Evolutionary conservation across 2,113 vertebrate genomes (phyloP).

Genomic region (Anas platyrhynchos): DNA sequence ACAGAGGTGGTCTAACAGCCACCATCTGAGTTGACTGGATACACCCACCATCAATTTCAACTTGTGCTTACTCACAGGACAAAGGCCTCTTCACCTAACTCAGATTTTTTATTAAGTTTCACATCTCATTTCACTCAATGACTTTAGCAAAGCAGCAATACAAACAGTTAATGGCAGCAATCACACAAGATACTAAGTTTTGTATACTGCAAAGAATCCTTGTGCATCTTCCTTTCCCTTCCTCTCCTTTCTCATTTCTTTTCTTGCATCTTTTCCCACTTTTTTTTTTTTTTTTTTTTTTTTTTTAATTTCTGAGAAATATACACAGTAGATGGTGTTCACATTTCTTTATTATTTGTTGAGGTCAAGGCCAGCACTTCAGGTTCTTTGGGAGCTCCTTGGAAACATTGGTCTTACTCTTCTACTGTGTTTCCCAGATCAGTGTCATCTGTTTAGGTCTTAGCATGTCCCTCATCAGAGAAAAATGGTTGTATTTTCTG

Average conservation of each 20-base stretch:
- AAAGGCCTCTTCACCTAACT: neutral
- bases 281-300: neutral
- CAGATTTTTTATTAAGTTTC: neutral
- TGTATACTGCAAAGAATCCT: neutral
- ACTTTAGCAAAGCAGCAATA: neutral
- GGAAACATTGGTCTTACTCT: neutral
- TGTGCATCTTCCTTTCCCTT: neutral
- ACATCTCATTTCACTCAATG: neutral
- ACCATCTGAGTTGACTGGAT: neutral
- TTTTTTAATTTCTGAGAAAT: neutral
- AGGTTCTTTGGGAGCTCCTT: neutral
- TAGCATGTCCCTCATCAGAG: slow-evolving; percentile 8
- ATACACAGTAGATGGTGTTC: neutral
- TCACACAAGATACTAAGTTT: neutral
- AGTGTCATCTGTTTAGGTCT: slow-evolving; percentile 36
- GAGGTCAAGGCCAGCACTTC: neutral
- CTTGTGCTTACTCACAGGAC: neutral
- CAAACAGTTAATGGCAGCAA: neutral
- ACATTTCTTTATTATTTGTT: neutral
- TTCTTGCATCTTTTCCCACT: neutral
- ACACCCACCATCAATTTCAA: neutral
- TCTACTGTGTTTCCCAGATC: neutral
- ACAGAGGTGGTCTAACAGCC: neutral
- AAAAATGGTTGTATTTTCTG: slow-evolving; percentile 60
- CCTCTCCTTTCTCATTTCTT: neutral